Base-by-base conservation (phyloP, 2,113 vertebrate species). In the Tylochromis polylepis region DNA sequence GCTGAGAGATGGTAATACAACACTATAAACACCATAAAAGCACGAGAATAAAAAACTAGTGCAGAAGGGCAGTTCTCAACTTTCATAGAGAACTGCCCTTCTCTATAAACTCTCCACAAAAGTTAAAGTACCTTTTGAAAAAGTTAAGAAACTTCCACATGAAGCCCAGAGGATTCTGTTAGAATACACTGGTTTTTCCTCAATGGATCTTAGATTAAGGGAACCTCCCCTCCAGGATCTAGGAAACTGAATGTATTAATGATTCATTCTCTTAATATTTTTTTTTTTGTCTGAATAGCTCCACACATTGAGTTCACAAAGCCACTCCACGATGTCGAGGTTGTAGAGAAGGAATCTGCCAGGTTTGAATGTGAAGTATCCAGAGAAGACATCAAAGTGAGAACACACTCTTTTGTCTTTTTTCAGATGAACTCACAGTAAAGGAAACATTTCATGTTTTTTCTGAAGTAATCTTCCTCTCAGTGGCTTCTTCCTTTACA, bases 301-400 rank as follows among this genome's bases (percentile, higher is more conserved):
- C 97, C 97, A 89, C 97, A 97, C 91, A 94, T 99, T 5, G 97
- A 99, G 94, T 99, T 99, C 95, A 92, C 97, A 57, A 98, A 97
- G 95, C 98, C 98, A 7, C 97, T 99, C 65, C 97, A 97, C 27
- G 98, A 99, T 84, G 96, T 99, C 36, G 97, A 97, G 96, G 98
- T 99, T 85, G 97, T 95, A 94, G 99, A 99, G 95, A 99, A 99
- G 90, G 96, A 98, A 94, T 92, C 97, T 60, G 99, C 98, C 92
- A 97, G 95, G 59, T 99, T 99, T 92, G 98, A 99, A 86, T 99
- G 99, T 95, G 98, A 99, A 96, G 96, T 99, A 91, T 99, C 99
- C 84, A 96, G 97, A 90, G 97, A 98, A 94, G 95, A 96, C 75
- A 94, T 96, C 56, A 99, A 98, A 95, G 99, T 99, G 62, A 94